Evolutionary conservation across 2,797 vertebrate species (phyloP).

Genomic region (Triplophysa yarkandensis): DNA sequence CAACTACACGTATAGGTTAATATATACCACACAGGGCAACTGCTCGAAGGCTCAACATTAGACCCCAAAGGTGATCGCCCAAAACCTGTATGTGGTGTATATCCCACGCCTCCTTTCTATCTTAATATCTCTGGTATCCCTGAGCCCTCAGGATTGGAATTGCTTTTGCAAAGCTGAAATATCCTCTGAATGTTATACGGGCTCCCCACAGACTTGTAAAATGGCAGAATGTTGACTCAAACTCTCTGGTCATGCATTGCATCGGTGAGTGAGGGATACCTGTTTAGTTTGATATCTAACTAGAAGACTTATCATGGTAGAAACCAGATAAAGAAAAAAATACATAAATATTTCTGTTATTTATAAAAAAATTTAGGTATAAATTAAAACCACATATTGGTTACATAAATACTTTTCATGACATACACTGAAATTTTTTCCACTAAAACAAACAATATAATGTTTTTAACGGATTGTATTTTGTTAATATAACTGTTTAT

Average conservation of each 20-base stretch:
- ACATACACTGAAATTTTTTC: too few species aligned
- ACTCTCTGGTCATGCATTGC: constrained; percentile 2
- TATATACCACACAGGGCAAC: constrained; percentile 17
- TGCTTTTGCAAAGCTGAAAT: constrained; percentile 30
- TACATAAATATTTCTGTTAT: too few species aligned
- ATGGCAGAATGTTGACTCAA: constrained; percentile 6
- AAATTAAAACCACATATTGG: too few species aligned
- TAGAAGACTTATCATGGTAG: too few species aligned
- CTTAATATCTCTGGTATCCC: neutral
- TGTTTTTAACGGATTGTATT: too few species aligned
- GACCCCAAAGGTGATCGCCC: constrained; percentile 9
- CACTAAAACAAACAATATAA: too few species aligned
- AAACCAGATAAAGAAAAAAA: too few species aligned
- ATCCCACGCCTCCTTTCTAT: neutral
- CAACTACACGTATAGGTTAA: constrained; percentile 30
- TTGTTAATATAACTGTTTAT: too few species aligned
- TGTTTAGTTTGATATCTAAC: constrained; percentile 32
- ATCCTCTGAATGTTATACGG: constrained; percentile 19
- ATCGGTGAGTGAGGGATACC: constrained; percentile 23
- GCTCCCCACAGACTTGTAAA: constrained; percentile 14
- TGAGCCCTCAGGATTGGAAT: neutral
- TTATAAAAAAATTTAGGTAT: too few species aligned
- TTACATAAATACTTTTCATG: too few species aligned
- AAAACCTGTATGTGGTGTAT: constrained; percentile 9
- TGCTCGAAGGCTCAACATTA: constrained; percentile 10